These are phyloP conservation scores for Lepidurus packardi DNA, from an alignment of 1,140 invertebrate genomes.

Conservation along the genomic window DNA sequence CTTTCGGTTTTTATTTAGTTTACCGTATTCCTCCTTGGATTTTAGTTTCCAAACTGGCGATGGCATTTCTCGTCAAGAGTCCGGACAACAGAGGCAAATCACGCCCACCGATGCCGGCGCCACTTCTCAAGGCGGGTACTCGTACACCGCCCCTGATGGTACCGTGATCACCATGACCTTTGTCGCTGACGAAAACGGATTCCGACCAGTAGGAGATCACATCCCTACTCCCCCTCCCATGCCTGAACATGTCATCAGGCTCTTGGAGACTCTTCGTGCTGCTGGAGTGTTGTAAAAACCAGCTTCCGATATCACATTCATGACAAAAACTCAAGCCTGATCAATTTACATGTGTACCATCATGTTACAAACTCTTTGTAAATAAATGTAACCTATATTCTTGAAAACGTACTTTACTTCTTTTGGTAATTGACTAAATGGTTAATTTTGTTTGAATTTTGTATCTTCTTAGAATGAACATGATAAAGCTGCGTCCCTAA, in stretches of 20 bases:
- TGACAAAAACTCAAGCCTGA: too few relatives aligned
- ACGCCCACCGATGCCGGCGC: conserved; percentile 25
- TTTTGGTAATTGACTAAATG: too few relatives aligned
- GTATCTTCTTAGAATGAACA: too few relatives aligned
- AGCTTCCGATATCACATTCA: neutral
- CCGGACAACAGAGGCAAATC: conserved; percentile 31
- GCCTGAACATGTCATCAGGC: conserved; percentile 45
- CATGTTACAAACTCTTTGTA: too few relatives aligned
- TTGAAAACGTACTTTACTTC: too few relatives aligned
- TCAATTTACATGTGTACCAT: too few relatives aligned
- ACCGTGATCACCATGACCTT: conserved; percentile 61
- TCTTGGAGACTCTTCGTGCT: conserved; percentile 14
- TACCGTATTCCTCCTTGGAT: conserved; percentile 24
- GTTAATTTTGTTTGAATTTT: too few relatives aligned
- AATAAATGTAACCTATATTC: too few relatives aligned
- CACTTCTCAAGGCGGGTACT: conserved; percentile 65
- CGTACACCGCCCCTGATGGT: conserved; percentile 62
- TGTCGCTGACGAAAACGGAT: conserved; percentile 75
- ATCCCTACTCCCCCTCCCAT: conserved; percentile 37
- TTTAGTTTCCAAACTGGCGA: conserved; percentile 32
- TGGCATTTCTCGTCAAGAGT: conserved; percentile 23
- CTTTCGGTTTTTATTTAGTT: conserved; percentile 11
- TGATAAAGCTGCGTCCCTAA: too few relatives aligned
- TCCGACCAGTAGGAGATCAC: conserved; percentile 55
- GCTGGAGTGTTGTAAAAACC: conserved; percentile 25